Evolutionary conservation across 2,797 vertebrate species (phyloP).

Genomic region (Diplodus puntazzo): DNA sequence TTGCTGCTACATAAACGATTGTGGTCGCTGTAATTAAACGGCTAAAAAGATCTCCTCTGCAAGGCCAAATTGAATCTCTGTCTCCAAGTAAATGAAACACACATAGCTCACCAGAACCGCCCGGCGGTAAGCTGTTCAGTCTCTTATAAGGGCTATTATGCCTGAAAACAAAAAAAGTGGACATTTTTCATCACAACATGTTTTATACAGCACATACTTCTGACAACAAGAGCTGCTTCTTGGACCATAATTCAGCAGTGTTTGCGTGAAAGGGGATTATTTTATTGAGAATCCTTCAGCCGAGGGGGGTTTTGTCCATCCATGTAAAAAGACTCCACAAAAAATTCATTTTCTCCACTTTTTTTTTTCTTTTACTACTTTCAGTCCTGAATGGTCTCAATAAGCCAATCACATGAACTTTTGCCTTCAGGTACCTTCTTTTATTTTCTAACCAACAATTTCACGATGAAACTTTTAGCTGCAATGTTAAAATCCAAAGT

Average conservation of each 20-base stretch:
- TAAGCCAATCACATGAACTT: conserved; percentile 17
- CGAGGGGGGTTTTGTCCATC: conserved; percentile 27
- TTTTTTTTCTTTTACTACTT: not conserved
- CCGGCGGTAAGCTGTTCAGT: rapidly evolving
- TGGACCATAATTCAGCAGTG: conserved; percentile 39
- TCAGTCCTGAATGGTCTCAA: not conserved
- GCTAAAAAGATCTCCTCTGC: conserved; percentile 9
- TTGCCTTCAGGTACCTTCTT: conserved; percentile 13
- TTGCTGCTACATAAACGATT: not conserved
- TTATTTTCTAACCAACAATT: conserved; percentile 10
- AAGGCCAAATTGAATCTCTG: conserved; percentile 1
- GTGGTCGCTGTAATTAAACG: conserved; percentile 3
- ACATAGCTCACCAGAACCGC: not conserved
- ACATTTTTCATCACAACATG: conserved; percentile 23
- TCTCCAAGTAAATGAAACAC: not conserved
- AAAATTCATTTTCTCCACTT: conserved; percentile 4
- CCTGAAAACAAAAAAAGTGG: not conserved
- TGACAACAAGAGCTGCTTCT: conserved; percentile 53
- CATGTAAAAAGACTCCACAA: conserved; percentile 26
- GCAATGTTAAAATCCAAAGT: too few species aligned
- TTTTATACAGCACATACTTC: conserved; percentile 33
- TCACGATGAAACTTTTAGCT: not conserved
- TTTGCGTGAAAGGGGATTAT: conserved; percentile 58
- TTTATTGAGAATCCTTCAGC: conserved; percentile 49
- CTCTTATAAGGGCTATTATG: not conserved